These are phyloP conservation scores for Byasa hedistus DNA, from an alignment of 2,888 invertebrate genomes.

Conservation along the genomic window DNA sequence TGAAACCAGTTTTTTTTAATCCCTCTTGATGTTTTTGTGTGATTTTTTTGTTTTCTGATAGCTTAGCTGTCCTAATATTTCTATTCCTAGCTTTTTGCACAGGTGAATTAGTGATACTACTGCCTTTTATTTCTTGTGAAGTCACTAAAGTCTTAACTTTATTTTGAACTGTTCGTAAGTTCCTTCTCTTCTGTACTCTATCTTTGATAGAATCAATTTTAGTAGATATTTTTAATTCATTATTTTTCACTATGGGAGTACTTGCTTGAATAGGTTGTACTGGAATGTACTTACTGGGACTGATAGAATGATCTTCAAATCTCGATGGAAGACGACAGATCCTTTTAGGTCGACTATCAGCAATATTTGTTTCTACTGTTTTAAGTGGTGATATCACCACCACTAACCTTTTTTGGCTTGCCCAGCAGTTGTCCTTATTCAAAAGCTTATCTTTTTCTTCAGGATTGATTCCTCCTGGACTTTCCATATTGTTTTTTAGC, in stretches of 20 bases:
- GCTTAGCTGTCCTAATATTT: not conserved
- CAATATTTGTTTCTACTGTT: constrained; percentile 45
- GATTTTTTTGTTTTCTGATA: constrained; percentile 4
- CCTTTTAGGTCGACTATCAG: constrained; percentile 56
- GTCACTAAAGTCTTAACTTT: not conserved
- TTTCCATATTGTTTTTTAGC: constrained; percentile 54
- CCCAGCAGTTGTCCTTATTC: not conserved
- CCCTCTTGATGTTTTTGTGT: constrained; percentile 19
- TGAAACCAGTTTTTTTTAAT: constrained; percentile 28
- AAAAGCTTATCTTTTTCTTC: constrained; percentile 37
- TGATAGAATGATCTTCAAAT: constrained; percentile 61
- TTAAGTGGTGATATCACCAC: constrained; percentile 41
- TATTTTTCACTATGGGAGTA: constrained; percentile 53
- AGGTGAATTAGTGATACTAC: constrained; percentile 3
- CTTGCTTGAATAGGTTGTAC: constrained; percentile 62
- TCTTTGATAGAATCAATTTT: constrained; percentile 2
- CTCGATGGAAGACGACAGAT: constrained; percentile 60
- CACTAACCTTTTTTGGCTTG: constrained; percentile 10
- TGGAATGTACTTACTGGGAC: constrained; percentile 58
- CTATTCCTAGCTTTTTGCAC: constrained; percentile 1
- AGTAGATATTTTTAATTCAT: constrained; percentile 29
- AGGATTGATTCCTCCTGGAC: constrained; percentile 45
- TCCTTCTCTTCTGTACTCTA: not conserved
- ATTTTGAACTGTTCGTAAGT: constrained; percentile 30
- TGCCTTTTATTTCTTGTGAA: not conserved